These are phyloP conservation scores for Pseudomyrmex gracilis DNA, from an alignment of 1,140 invertebrate genomes.

Conservation along the genomic window DNA sequence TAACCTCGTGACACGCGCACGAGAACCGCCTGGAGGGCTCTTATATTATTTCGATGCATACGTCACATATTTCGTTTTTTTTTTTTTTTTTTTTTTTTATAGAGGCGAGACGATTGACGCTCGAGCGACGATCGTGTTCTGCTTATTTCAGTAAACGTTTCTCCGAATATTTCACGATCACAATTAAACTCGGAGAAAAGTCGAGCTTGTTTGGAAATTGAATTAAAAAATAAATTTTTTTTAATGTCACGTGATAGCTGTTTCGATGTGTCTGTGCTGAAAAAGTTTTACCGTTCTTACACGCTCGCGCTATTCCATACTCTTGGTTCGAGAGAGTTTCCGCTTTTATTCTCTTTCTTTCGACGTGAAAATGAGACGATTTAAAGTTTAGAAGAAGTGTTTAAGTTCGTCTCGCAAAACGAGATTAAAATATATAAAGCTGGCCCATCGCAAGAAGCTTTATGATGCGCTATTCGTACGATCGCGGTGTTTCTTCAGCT, in stretches of 20 bases:
- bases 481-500: background rate
- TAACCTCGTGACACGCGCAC: constrained; percentile 56
- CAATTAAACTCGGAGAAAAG: background rate
- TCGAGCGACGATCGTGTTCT: background rate
- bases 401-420: constrained; percentile 4
- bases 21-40: constrained; percentile 38
- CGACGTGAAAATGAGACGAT: constrained; percentile 10
- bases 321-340: background rate
- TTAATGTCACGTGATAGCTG: background rate
- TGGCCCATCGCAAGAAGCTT: constrained; percentile 27
- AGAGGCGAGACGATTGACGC: constrained; percentile 11
- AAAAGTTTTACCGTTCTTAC: background rate
- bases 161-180: background rate
- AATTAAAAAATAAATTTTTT: background rate
- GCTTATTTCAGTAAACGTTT: background rate
- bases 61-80: constrained; percentile 45
- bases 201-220: background rate
- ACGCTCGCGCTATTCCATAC: no score
- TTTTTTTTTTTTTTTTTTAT: constrained; percentile 48
- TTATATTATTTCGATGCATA: constrained; percentile 31
- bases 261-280: background rate
- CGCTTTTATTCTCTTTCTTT: constrained; percentile 1
- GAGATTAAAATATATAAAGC: constrained; percentile 41
- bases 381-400: constrained; percentile 39
- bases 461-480: background rate